Evolutionary conservation across 2,113 vertebrate species (phyloP).

Genomic region (Acinonyx jubatus): DNA sequence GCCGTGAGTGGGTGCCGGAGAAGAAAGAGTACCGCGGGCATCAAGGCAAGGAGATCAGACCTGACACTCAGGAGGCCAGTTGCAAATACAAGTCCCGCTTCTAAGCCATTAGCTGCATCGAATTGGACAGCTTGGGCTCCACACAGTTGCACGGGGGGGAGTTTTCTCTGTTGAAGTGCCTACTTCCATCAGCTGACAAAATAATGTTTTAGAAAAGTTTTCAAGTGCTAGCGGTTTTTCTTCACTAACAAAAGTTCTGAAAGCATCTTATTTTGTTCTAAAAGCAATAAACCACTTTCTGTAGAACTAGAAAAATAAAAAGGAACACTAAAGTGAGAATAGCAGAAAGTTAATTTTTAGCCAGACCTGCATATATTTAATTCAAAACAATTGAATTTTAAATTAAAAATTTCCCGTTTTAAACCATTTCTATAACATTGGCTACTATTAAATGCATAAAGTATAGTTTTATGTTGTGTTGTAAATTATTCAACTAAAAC

Average conservation of each 20-base stretch:
- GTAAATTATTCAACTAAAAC: background rate
- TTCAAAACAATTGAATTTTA: background rate
- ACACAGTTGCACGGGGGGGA: fast-evolving
- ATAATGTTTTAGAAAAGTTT: background rate
- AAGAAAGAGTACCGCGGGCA: fast-evolving
- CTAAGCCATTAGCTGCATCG: background rate
- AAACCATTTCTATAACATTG: background rate
- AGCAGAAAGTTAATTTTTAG: constrained; percentile 22
- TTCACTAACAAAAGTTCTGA: background rate
- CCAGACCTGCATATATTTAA: background rate
- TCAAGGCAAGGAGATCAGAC: background rate
- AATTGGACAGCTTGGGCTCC: background rate
- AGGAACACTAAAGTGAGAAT: background rate
- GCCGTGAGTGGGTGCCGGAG: background rate
- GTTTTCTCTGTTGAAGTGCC: background rate
- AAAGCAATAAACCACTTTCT: background rate
- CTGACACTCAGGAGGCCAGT: background rate
- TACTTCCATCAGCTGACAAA: background rate
- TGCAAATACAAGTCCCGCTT: background rate
- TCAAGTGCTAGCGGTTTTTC: background rate
- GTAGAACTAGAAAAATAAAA: background rate
- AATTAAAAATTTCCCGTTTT: background rate
- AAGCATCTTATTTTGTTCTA: background rate
- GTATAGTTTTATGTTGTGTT: background rate
- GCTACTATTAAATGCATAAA: background rate